Conservation (phyloP, 1,140 invertebrate genomes). For the Drepana arcuata region DNA sequence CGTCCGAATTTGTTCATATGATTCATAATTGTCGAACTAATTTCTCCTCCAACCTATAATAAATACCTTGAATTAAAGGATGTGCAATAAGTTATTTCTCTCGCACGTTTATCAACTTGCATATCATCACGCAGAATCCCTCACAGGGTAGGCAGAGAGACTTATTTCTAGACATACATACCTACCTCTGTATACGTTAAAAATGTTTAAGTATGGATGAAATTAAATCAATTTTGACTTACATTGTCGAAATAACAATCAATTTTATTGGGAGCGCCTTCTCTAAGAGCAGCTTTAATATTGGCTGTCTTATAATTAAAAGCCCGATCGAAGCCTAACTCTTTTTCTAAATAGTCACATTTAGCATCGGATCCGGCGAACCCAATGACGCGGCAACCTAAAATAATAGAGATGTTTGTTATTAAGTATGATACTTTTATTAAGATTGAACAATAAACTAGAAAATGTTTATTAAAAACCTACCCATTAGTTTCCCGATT, state of each 20-base stretch:
- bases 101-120: too few relatives aligned
- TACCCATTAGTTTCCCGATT: slow-evolving; percentile 75
- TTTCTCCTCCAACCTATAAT: slow-evolving; percentile 80
- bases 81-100: too few relatives aligned
- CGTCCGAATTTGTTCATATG: slow-evolving; percentile 77
- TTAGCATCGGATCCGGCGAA: slow-evolving; percentile 77
- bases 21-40: slow-evolving; percentile 74
- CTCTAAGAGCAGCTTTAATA: slow-evolving; percentile 66
- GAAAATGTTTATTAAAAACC: slow-evolving; percentile 4
- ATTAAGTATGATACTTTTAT: too few relatives aligned
- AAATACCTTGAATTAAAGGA: too few relatives aligned
- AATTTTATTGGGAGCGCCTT: slow-evolving; percentile 77
- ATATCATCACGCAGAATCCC: too few relatives aligned
- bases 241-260: slow-evolving; percentile 86
- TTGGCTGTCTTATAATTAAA: slow-evolving; percentile 76
- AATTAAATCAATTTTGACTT: slow-evolving; percentile 20
- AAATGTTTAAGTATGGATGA: slow-evolving; percentile 4
- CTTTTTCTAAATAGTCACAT: slow-evolving; percentile 74
- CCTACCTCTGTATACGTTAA: too few relatives aligned
- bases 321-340: slow-evolving; percentile 75
- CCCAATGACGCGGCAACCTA: slow-evolving; percentile 72
- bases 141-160: too few relatives aligned
- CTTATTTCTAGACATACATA: too few relatives aligned
- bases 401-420: slow-evolving; percentile 15
- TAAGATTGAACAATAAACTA: too few relatives aligned